Percentiles rank a stretch among this genome's conserved stretches.
Conservation (phyloP, 2,797 vertebrate species). For the Etheostoma nigrum region DNA sequence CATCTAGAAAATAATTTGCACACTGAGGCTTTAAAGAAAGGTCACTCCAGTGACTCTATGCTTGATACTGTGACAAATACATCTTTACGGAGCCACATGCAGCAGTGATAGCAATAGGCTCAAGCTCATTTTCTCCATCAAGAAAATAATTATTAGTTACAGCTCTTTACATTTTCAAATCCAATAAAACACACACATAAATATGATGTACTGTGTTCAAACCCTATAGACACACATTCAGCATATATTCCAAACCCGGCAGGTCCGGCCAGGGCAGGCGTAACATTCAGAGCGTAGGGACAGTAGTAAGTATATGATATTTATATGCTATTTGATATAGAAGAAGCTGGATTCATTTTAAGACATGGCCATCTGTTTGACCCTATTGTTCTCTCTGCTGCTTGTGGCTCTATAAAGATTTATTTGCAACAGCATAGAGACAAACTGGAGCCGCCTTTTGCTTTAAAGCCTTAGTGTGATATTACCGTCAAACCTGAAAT, state of each 20-base stretch:
- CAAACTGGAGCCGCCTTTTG: conserved; percentile 1
- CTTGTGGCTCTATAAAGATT: conserved; percentile 1
- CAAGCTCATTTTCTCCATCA: background rate
- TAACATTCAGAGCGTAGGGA: background rate
- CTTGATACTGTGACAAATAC: conserved; percentile 5
- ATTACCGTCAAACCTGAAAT: conserved; percentile 24
- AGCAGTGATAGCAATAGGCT: background rate
- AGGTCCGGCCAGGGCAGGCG: background rate
- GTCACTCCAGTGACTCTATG: background rate
- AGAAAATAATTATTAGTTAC: background rate
- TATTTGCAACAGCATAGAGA: conserved; percentile 2
- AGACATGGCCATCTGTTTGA: background rate
- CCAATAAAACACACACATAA: background rate
- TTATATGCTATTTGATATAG: background rate
- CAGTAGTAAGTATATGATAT: too few relatives aligned
- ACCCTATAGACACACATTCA: background rate
- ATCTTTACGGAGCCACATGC: background rate
- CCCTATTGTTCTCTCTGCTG: background rate
- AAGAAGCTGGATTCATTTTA: conserved; percentile 1
- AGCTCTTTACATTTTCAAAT: background rate
- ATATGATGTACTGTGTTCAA: background rate
- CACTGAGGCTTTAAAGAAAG: background rate
- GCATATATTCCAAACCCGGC: background rate
- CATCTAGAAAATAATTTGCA: background rate
- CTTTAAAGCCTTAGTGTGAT: conserved; percentile 6